Evolutionary conservation across 30 jellyfish, hydroid and myxozoan species (phyloP).

Genomic region (Catostylus mosaicus): DNA sequence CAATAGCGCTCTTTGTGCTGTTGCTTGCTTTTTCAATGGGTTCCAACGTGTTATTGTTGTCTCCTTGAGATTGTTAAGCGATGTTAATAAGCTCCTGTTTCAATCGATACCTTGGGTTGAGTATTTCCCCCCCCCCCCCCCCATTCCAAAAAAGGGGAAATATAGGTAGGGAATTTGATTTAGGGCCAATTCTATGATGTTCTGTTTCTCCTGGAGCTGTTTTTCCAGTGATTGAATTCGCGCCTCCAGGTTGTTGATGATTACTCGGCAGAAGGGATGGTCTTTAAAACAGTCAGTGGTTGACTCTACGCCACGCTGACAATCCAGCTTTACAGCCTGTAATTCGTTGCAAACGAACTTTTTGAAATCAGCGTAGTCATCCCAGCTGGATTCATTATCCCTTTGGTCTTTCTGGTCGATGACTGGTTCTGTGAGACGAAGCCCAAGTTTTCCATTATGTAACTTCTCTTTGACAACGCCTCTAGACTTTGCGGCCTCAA

Average conservation of each 20-base stretch:
- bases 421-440: constrained; percentile 2
- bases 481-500: constrained; percentile 17
- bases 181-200: constrained; percentile 12
- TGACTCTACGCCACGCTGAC: neutral
- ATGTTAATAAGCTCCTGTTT: constrained; percentile 2
- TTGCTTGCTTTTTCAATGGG: constrained; percentile 25
- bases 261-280: constrained; percentile 40
- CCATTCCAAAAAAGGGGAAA: too few species aligned
- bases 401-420: constrained; percentile 2
- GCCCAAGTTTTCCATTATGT: constrained; percentile 21
- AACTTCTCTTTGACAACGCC: constrained; percentile 11
- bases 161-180: neutral
- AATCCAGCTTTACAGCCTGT: neutral
- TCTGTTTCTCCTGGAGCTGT: constrained; percentile 33
- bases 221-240: constrained; percentile 25
- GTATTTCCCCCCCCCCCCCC: neutral
- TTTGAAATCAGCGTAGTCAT: constrained; percentile 11
- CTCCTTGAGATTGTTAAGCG: constrained; percentile 7
- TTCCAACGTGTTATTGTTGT: constrained; percentile 18
- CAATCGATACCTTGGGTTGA: neutral
- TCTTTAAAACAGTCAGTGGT: constrained; percentile 1
- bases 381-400: constrained; percentile 4
- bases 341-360: constrained; percentile 1
- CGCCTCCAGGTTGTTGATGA: constrained; percentile 18
- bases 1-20: constrained; percentile 1